Conservation (phyloP, 2,797 vertebrate species). For the Lates japonicus region DNA sequence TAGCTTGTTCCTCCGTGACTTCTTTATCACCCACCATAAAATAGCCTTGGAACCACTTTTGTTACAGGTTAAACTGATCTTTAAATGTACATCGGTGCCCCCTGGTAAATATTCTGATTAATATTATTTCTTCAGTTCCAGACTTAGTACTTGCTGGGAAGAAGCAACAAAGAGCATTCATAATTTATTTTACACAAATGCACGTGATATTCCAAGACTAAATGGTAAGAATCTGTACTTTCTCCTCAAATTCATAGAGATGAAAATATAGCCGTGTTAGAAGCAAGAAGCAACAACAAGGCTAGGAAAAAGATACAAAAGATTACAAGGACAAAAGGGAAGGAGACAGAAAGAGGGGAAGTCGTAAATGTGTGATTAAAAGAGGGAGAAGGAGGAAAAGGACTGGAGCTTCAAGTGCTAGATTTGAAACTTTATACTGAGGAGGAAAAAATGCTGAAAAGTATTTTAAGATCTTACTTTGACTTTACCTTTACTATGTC, state of each 20-base stretch:
- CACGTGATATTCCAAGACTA: background rate
- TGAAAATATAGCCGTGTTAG: conserved; percentile 1
- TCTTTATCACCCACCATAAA: background rate
- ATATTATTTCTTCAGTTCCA: background rate
- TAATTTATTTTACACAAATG: conserved; percentile 11
- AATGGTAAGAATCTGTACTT: conserved; percentile 5
- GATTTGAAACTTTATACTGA: background rate
- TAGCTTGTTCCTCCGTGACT: background rate
- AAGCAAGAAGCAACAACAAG: conserved; percentile 23
- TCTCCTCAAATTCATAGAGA: conserved; percentile 33
- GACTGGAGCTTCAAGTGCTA: background rate
- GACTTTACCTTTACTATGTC: background rate
- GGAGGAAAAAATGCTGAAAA: background rate
- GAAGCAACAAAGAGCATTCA: background rate
- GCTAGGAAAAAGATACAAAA: conserved; percentile 8
- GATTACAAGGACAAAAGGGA: conserved; percentile 24
- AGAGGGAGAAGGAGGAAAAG: background rate
- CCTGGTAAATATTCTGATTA: background rate
- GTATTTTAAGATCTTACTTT: background rate
- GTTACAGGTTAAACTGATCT: background rate
- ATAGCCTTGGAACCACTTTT: background rate
- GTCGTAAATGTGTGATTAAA: conserved; percentile 13
- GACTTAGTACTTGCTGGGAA: background rate
- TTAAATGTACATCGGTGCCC: background rate
- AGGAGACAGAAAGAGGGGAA: conserved; percentile 24